phyloP scores from a whole-genome alignment of 2,888 invertebrate genomes.

The Agonopterix heracliana region DNA sequence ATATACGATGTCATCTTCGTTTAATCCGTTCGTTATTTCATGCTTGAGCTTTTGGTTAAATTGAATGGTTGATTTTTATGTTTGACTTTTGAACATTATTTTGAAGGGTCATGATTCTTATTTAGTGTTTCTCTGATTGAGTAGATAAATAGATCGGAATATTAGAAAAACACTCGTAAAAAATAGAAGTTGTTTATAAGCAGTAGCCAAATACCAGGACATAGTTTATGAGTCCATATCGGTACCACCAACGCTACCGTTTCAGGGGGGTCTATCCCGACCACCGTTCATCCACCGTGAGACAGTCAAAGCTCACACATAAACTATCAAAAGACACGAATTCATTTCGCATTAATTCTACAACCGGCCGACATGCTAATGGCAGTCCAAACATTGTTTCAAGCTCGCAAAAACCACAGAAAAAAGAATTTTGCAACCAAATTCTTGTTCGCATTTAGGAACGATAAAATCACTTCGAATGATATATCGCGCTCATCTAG shows the following conservation, averaged over 20 bases:
- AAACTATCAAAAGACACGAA: conserved; percentile 37
- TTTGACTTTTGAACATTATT: neutral
- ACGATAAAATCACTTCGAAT: conserved; percentile 64
- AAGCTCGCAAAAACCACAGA: conserved; percentile 40
- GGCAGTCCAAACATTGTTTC: conserved; percentile 47
- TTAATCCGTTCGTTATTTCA: conserved; percentile 65
- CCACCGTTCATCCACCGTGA: conserved; percentile 26
- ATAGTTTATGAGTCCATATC: too few species aligned
- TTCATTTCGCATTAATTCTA: conserved; percentile 44
- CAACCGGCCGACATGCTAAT: conserved; percentile 39
- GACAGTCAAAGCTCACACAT: conserved; percentile 43
- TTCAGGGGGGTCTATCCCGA: too few species aligned
- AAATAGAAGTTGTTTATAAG: too few species aligned
- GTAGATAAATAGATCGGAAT: too few species aligned
- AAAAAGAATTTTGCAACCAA: conserved; percentile 59
- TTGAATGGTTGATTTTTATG: conserved; percentile 16
- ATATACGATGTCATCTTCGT: conserved; percentile 58
- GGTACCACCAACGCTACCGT: too few species aligned
- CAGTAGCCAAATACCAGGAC: too few species aligned
- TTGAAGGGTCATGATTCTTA: too few species aligned
- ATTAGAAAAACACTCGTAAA: too few species aligned
- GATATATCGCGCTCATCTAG: conserved; percentile 63
- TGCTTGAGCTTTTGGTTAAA: conserved; percentile 31
- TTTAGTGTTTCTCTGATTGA: too few species aligned
- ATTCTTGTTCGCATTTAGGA: conserved; percentile 63